Evolutionary conservation across 1,140 invertebrate genomes (phyloP), one percentile per base, ranked within the genome.

Genomic region (Euwallacea fornicatus): DNA sequence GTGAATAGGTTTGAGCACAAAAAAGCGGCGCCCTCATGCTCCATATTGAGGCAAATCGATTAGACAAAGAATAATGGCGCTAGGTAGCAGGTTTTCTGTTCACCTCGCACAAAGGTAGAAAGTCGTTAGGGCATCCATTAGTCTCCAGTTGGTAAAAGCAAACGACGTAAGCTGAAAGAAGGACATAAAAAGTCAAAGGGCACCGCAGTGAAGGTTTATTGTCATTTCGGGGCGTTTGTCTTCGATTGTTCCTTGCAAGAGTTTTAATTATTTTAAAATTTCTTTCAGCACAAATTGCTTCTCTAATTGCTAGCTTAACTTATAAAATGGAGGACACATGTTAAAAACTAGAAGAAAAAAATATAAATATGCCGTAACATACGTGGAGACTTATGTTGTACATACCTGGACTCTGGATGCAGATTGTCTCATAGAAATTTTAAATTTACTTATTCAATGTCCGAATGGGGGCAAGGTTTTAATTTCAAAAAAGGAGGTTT

Each of bases 61-160:
- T 69, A 67, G 69, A 69, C 66, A 71, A 75, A 73, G 73, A 75
- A 76, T 76, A 76, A 76, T 75, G 75, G 75, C 73, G 68, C 73
- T 75, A 76, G 75, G 75, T 76, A 67, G 74, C 69, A 67, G 59
- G 74, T 65, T 75, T 70, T 72, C 71, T 74, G 69, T 73, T 72
- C 74, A 76, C 75, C 75, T 76, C 74, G 71, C 67, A 71, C 61
- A 76, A 76, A 77, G 77, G 75, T 77, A 74, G 69, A 74, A 63
- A 74, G 76, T 76, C 73, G 75, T 77, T 74, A 75, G 76, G 75
- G 73, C 73, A 75, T 78, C 77, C 77, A 78, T 78, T 78, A 78
- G 77, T 77, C 76, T 76, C 76, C 74, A 76, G 77, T 78, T 78
- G 77, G 77, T 78, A 76, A 77, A 78, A 75, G 77, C 75, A 77